Conservation (phyloP, 2,113 vertebrate genomes). For the Noturus placidus region DNA sequence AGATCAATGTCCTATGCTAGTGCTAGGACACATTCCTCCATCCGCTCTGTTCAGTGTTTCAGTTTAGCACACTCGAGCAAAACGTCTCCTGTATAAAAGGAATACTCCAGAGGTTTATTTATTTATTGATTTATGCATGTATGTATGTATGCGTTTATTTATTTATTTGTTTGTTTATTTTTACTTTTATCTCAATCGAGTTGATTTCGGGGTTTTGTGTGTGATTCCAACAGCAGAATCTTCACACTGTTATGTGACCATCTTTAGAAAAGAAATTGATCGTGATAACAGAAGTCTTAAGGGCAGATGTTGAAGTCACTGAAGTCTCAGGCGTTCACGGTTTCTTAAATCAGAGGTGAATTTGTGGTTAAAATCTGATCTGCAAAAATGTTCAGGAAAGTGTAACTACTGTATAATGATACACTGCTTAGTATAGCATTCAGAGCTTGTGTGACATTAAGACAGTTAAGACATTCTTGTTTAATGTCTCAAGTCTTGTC, state of each 20-base stretch:
- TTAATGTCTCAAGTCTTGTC: background rate
- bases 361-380: background rate
- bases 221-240: background rate
- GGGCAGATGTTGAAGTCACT: background rate
- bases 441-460: background rate
- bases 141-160: too few relatives aligned
- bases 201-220: too few relatives aligned
- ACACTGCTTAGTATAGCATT: background rate
- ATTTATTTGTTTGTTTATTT: background rate
- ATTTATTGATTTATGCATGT: too few relatives aligned
- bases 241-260: background rate
- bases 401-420: background rate
- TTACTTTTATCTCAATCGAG: background rate
- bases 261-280: background rate
- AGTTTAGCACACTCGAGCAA: background rate
- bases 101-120: background rate
- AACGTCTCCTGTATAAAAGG: background rate
- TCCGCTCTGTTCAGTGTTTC: slow-evolving; percentile 5
- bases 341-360: background rate
- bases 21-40: slow-evolving; percentile 24
- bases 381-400: background rate
- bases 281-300: background rate
- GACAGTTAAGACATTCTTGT: background rate
- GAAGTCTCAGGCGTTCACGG: background rate
- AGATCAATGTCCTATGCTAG: slow-evolving; percentile 1